Conservation (phyloP, 2,888 invertebrate species). For the Alsophila aescularia region DNA sequence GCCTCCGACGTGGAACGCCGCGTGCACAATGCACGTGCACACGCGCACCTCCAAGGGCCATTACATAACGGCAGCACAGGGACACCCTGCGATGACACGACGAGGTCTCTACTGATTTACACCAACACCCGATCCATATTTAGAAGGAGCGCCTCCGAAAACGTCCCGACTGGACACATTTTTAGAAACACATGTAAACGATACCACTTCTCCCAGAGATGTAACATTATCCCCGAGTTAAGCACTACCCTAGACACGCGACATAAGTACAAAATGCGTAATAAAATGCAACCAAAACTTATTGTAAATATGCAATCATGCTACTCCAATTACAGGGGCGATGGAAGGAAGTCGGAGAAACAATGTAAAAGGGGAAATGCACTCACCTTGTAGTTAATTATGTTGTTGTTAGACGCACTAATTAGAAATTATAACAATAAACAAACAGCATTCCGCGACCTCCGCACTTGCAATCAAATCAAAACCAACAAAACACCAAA, state of each 20-base stretch:
- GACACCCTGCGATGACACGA: slow-evolving; percentile 54
- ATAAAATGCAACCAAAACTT: slow-evolving; percentile 54
- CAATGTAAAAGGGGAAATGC: slow-evolving; percentile 8
- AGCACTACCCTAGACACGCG: slow-evolving; percentile 41
- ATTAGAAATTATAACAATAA: slow-evolving; percentile 74
- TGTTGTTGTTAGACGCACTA: slow-evolving; percentile 62
- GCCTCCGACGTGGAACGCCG: slow-evolving; percentile 77
- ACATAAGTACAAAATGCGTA: slow-evolving; percentile 68
- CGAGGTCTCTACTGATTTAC: slow-evolving; percentile 59
- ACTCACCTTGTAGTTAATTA: slow-evolving; percentile 65
- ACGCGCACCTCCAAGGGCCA: slow-evolving; percentile 62
- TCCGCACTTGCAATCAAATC: slow-evolving; percentile 65
- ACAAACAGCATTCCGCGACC: slow-evolving; percentile 81
- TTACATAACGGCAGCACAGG: slow-evolving; percentile 78
- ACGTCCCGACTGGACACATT: slow-evolving; percentile 74
- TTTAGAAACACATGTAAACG: slow-evolving; percentile 81
- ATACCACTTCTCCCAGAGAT: slow-evolving; percentile 60
- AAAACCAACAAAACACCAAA: slow-evolving; percentile 72
- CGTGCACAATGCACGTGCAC: slow-evolving; percentile 76
- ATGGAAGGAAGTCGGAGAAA: slow-evolving; percentile 10
- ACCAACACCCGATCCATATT: slow-evolving; percentile 78
- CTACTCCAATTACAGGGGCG: slow-evolving; percentile 27
- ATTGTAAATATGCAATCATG: slow-evolving; percentile 46
- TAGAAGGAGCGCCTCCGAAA: slow-evolving; percentile 78
- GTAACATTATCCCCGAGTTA: slow-evolving; percentile 42